These are phyloP conservation scores for Halcyon senegalensis DNA, from an alignment of 2,113 vertebrate species.

Conservation along the genomic window DNA sequence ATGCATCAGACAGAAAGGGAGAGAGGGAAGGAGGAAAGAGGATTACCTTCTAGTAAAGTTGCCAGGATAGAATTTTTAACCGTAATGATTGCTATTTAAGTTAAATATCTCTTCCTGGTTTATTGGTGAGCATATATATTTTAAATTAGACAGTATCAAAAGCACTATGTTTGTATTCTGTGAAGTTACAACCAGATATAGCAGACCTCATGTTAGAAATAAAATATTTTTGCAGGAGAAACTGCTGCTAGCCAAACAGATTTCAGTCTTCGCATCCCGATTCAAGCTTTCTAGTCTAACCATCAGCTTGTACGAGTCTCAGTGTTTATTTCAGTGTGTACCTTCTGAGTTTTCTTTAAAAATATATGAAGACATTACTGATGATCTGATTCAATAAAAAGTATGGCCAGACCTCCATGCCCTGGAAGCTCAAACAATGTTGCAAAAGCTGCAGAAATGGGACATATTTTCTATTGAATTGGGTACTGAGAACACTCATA, in stretches of 20 bases:
- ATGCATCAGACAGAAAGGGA: not conserved
- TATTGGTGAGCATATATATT: not conserved
- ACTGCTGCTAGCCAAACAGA: conserved; percentile 29
- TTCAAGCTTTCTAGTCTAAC: conserved; percentile 32
- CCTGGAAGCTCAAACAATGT: conserved; percentile 66
- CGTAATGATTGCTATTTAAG: not conserved
- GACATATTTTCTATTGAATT: conserved; percentile 73
- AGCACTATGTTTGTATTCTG: conserved; percentile 3
- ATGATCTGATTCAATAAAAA: conserved; percentile 74
- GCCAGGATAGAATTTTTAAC: not conserved
- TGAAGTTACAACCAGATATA: conserved; percentile 44
- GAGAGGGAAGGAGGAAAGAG: not conserved
- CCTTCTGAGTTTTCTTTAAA: conserved; percentile 60
- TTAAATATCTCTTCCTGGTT: not conserved
- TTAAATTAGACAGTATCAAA: conserved; percentile 28
- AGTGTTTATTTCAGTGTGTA: conserved; percentile 54
- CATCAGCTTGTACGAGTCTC: not conserved
- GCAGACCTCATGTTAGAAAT: conserved; percentile 2
- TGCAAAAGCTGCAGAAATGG: conserved; percentile 68
- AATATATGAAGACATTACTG: conserved; percentile 72
- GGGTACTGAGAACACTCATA: conserved; percentile 66
- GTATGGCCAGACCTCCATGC: conserved; percentile 67
- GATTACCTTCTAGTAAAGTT: not conserved
- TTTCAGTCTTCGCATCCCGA: conserved; percentile 22
- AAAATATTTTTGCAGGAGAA: conserved; percentile 52